Conservation (phyloP, 2,888 invertebrate species). For the Tetragonula carbonaria region DNA sequence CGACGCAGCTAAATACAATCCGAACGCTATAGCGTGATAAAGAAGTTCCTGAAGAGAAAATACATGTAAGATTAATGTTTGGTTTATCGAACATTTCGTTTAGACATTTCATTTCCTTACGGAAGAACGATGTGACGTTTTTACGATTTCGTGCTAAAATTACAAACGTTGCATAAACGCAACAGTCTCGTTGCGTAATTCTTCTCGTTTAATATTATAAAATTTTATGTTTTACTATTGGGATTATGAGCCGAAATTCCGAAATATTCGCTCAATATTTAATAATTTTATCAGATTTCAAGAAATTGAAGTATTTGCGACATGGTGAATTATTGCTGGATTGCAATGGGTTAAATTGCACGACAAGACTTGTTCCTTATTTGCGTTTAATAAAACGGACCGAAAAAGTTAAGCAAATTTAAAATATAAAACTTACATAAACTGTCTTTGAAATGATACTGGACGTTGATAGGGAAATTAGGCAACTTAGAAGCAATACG, state of each 20-base stretch:
- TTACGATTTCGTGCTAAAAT: too few species aligned
- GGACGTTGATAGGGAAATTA: constrained; percentile 92
- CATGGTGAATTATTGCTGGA: too few species aligned
- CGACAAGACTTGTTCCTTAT: too few species aligned
- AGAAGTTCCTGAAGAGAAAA: constrained; percentile 89
- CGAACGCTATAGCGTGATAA: constrained; percentile 91
- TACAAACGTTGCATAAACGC: too few species aligned
- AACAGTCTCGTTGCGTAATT: too few species aligned
- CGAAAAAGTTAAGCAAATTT: neutral
- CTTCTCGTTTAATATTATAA: too few species aligned
- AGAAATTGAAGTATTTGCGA: too few species aligned
- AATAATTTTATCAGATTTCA: neutral
- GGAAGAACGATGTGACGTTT: neutral
- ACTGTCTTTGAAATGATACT: constrained; percentile 93
- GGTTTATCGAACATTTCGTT: neutral
- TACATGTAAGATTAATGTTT: neutral
- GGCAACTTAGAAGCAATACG: constrained; percentile 89
- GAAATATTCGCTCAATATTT: neutral
- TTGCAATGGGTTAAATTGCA: too few species aligned
- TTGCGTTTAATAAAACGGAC: too few species aligned
- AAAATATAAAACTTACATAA: constrained; percentile 87
- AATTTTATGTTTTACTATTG: too few species aligned
- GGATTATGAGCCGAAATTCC: too few species aligned
- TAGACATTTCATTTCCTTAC: neutral
- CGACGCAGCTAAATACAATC: constrained; percentile 90